phyloP scores from a whole-genome alignment of 2,797 vertebrate genomes.

The Linurgus olivaceus region DNA sequence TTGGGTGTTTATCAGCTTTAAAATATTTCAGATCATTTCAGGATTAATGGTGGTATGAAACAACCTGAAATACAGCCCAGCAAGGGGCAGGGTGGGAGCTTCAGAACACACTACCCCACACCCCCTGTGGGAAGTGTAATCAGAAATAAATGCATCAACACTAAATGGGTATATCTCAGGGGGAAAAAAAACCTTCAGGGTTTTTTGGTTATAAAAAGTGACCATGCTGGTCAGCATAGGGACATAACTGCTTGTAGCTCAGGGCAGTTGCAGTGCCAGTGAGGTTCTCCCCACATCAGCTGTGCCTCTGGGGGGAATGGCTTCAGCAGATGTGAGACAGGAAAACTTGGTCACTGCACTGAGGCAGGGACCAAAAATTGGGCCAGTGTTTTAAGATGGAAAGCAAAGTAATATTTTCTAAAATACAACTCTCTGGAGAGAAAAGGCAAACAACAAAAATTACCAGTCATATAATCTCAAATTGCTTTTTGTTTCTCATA shows the following conservation, averaged over 20 bases:
- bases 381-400: background rate
- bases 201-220: background rate
- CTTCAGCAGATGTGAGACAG: background rate
- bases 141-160: background rate
- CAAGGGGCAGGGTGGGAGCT: background rate
- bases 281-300: background rate
- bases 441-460: background rate
- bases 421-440: background rate
- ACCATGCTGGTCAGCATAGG: background rate
- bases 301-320: background rate
- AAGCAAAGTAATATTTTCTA: background rate
- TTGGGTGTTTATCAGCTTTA: background rate
- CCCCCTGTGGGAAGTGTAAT: background rate
- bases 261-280: background rate
- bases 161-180: rapidly evolving
- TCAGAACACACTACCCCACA: too few relatives aligned
- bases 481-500: background rate
- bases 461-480: background rate
- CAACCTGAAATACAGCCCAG: background rate
- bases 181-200: rapidly evolving
- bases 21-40: background rate
- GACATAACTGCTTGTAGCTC: background rate
- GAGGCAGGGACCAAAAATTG: background rate
- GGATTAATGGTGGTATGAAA: background rate
- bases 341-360: background rate